Conservation (phyloP, 2,113 vertebrate genomes). For the Boulengeromyrus knoepffleri region DNA sequence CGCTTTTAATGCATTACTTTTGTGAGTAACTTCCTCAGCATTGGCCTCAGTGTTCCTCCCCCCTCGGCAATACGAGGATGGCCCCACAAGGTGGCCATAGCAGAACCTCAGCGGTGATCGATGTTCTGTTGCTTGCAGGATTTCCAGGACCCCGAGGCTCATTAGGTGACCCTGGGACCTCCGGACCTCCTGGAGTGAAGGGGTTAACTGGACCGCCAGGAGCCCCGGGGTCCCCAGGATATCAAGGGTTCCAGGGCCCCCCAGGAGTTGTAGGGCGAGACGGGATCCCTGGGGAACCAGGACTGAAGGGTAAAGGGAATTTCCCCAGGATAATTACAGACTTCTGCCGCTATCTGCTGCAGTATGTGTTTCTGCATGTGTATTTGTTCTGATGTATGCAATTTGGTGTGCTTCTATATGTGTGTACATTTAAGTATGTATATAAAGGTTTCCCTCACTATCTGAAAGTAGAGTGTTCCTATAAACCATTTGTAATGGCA, state of each 20-base stretch:
- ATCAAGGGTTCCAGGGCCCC: slow-evolving; percentile 67
- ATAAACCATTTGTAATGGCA: too few species aligned
- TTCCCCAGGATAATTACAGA: not conserved
- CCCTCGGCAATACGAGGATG: not conserved
- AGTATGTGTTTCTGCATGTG: not conserved
- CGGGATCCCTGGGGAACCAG: slow-evolving; percentile 66
- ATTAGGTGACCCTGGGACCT: slow-evolving; percentile 67
- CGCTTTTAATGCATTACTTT: not conserved
- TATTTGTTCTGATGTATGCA: not conserved
- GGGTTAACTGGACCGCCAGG: slow-evolving; percentile 74
- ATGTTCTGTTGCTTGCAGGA: slow-evolving; percentile 55
- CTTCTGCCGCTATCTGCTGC: not conserved
- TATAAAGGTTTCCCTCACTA: not conserved
- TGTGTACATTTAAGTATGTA: not conserved
- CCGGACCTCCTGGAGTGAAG: slow-evolving; percentile 71
- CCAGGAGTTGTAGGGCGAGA: slow-evolving; percentile 60
- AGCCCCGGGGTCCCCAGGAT: slow-evolving; percentile 62
- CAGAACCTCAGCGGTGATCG: not conserved
- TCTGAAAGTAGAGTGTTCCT: too few species aligned
- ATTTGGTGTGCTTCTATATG: not conserved
- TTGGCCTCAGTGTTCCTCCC: not conserved
- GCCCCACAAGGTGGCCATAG: not conserved
- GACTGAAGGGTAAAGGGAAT: slow-evolving; percentile 68
- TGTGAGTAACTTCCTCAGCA: not conserved
- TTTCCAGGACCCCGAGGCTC: slow-evolving; percentile 73